These are phyloP conservation scores for Oreochromis mossambicus DNA, from an alignment of 2,797 vertebrate species.

Conservation along the genomic window DNA sequence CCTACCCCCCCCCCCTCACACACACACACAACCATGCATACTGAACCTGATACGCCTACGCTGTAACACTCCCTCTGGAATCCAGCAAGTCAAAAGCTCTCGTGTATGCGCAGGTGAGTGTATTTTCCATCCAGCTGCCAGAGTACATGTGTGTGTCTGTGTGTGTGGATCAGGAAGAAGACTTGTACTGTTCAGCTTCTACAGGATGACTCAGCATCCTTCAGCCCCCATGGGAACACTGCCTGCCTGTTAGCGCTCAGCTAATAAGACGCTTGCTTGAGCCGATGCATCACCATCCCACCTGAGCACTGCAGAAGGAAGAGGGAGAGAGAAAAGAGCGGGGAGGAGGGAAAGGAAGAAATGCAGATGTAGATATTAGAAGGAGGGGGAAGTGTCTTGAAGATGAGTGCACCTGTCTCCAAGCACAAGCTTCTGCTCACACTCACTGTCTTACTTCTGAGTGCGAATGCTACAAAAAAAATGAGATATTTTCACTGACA, in stretches of 20 bases:
- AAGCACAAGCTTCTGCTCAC: constrained; percentile 31
- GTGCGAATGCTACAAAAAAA: not conserved
- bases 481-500: not conserved
- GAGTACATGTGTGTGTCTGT: not conserved
- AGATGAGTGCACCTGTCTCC: constrained; percentile 48
- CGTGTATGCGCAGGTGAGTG: constrained; percentile 12
- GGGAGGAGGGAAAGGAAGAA: not conserved
- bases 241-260: constrained; percentile 54
- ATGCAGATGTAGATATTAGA: constrained; percentile 42
- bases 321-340: not conserved
- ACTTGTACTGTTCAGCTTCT: constrained; percentile 27
- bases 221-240: constrained; percentile 43
- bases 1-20: not conserved
- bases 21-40: not conserved
- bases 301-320: constrained; percentile 48
- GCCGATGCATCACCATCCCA: constrained; percentile 49
- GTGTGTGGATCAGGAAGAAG: not conserved
- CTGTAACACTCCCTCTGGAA: constrained; percentile 7
- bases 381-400: constrained; percentile 26
- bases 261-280: constrained; percentile 59
- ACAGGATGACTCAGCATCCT: constrained; percentile 63
- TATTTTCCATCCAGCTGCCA: not conserved
- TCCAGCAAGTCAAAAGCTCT: constrained; percentile 10
- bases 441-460: not conserved
- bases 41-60: constrained; percentile 1